Base-by-base conservation (phyloP, 2,113 vertebrate species). In the Gallinago undulata region DNA sequence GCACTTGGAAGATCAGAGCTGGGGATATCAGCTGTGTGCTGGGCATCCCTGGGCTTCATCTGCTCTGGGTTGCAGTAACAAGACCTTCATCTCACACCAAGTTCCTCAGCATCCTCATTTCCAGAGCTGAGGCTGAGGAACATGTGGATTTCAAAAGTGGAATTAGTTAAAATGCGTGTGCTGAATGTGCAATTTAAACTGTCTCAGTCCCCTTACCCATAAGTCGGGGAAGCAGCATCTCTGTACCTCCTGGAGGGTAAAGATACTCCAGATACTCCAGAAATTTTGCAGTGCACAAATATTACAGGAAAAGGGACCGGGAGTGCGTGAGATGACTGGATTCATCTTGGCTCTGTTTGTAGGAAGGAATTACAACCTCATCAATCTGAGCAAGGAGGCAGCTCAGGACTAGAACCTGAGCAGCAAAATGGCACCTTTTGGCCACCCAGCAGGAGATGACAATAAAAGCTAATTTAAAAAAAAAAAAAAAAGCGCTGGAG, bases 351-450 rank as follows among this genome's bases (percentile, higher is more conserved):
- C 70, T 90, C 60, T 85, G 31, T 74, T n/a, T 53, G 59, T 39
- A 62, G 70, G 50, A 55, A 87, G 55, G 59, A 85, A 64, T 80
- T 82, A 47, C 25, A 51, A 10, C 67, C 66, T 87, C 93, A 87
- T 92, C 81, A 91, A 76, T 91, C 80, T 79, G 48, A 60, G 73
- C 43, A 80, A 87, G 55, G 39, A 94, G 57, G 82, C 84, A 94
- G 45, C 68, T 86, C 72, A 84, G 37, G 48, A 94, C 64, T 37
- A 67, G 74, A 91, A 90, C 57, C 66, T 63, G 68, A 92, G 68
- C 55, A 92, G 70, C 56, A 90, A 72, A 95, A 77, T 37, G 73
- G 41, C 78, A 87, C 78, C 81, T 85, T 92, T 94, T 91, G 69
- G 63, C 60, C 74, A 84, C 78, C 56, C 56, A 81, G 63, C 72